Evolutionary conservation across 2,113 vertebrate genomes (phyloP), one percentile per base, ranked within the genome.

Genomic region (Pangasianodon gigas): DNA sequence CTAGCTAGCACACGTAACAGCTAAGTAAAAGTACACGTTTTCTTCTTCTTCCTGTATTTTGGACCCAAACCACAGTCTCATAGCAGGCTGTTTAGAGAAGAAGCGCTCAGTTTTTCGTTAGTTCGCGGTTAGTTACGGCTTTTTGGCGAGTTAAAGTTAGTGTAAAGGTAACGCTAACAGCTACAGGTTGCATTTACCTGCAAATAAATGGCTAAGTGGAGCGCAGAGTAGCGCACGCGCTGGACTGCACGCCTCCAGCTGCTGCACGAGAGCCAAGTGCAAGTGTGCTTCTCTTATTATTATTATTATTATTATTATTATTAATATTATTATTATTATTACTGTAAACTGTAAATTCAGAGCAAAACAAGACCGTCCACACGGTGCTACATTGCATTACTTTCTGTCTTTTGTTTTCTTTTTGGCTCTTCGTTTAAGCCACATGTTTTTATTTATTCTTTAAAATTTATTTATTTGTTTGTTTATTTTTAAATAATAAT

Each of bases 131-230:
- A 21, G 65, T 4, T 3, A 0, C 4, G 13, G 41, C 9, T 8
- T 16, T 82, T 14, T 32, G 6, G 21, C 3, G 46, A 32, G 51
- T 41, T n/a, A 11, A 84, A 60, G 82, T 46, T 41, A 26, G 41
- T 48, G 13, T 14, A 16, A 44, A 48, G 56, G 19, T 1, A 3
- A 60, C 19, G 58, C n/a, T 65, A 26, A 8, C 6, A 85, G 87
- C 87, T 81, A 88, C 88, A 89, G 88, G 88, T 89, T 89, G 81
- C 67, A 4, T 74, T 89, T 24, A 82, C 46, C 74, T 82, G 87
- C 51, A 62, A 19, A 32, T 13, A 5, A 4, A 62, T 7, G 16
- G n/a, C 65, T 67, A 85, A 85, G 51, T 37, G 52, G 9, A 46
- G 8, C 3, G 74, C 1, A 24, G 6, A 21, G 10, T 11, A 3